Base-by-base conservation (phyloP, 2,113 vertebrate genomes). In the Centropristis striata region DNA sequence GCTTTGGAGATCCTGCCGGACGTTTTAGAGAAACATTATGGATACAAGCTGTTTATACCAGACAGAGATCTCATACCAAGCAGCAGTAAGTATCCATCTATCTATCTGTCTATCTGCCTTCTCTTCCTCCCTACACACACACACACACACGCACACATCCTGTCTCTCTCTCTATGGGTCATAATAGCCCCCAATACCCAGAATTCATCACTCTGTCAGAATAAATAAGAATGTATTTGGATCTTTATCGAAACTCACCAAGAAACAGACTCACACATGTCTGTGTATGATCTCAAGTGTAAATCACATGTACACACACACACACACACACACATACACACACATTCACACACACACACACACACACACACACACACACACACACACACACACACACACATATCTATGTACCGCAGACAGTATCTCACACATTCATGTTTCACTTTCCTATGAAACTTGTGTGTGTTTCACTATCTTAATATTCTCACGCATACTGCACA, bases 21-120 rank as follows among this genome's bases (percentile, higher is more conserved):
- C 71, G 98, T 99, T 93, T 95, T 99, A 90, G 98, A 99, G 94
- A 99, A 99, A 86, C 98, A 99, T 88, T 99, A 99, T 65, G 98
- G 98, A 82, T 99, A 98, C 94, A 99, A 99, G 82, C 92, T 99
- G 90, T 99, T 99, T 86, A 96, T 99, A 92, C 98, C 98, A 81
- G 98, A 99, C 73, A 96, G 98, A 94, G 98, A 99, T 94, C 95
- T 99, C 83, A 99, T 99, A 90, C 98, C 98, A 85, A 98, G 98
- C 90, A 98, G 97, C 92, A 99, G 98, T 99, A 96, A 97, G 98
- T 96, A 84, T 73, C 47, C 47, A 54, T 66, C 36, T 9, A 51
- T 51, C 44, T 44, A 3, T 46, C 50, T 37, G 20, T 32, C 65
- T 65, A n/a, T 67, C 32, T 44, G 39, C 4, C 47, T 11, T 6